Evolutionary conservation across 2,888 invertebrate genomes (phyloP), one percentile per base, ranked within the genome.

Genomic region (Melieria crassipennis): DNA sequence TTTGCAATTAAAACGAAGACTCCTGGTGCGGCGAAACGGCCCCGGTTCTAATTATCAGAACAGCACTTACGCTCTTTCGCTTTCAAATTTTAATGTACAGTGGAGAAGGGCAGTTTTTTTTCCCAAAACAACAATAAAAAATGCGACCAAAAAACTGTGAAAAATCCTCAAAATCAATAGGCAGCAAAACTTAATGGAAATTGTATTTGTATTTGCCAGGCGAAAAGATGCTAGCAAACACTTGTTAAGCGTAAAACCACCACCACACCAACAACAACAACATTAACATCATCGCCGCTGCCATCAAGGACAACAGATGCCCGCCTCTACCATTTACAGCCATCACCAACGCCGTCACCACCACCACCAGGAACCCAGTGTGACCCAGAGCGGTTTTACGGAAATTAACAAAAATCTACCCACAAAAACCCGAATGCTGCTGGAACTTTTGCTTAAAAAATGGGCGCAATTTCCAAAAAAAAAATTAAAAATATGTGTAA

Each of bases 81-180:
- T 63, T 63, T 63, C 58, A 66, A 57, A 50, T 60, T 48, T 30
- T 30, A 30, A 30, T 30, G 50, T 48, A 13, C 66, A 46, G 13
- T 58, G 66, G 58, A 57, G 58, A 30, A 58, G 60, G 60, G 58
- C 60, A 58, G 58, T 50, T 9, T 57, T 50, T 58, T 58, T 58
- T 43, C 48, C 57, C 47, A 66, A 66, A 42, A n/a, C 13, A 1
- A 58, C 42, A 48, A 5, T 1, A 50, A 58, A 42, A 42, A 61
- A 55, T 61, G 6, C n/a, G n/a, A 47, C 52, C 7, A 60, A 50
- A 68, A 69, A 62, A 55, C 55, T 16, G 11, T 50, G 68, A 62
- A 69, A 69, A 69, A 69, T 62, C 46, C 68, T 62, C 55, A 69
- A 62, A 69, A 69, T 69, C 68, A 69, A 69, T 69, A 69, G 68